Evolutionary conservation across 2,797 vertebrate species (phyloP).

Genomic region (Sphenodon punctatus): DNA sequence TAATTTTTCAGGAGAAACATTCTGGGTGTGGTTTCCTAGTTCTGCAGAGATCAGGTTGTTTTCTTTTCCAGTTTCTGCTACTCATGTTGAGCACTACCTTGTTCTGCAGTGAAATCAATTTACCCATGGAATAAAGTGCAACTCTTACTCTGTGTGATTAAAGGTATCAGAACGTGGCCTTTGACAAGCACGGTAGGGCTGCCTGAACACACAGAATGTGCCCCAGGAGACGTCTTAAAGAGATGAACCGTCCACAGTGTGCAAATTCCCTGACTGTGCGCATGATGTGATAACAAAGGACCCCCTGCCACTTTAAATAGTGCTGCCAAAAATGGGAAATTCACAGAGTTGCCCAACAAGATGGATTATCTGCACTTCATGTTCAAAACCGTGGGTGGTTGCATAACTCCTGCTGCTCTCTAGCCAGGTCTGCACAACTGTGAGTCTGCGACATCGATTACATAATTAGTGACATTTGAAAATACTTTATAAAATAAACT

Average conservation of each 20-base stretch:
- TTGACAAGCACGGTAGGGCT: not conserved
- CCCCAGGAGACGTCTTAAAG: not conserved
- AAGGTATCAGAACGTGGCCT: not conserved
- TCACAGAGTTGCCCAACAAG: not conserved
- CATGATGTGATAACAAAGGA: not conserved
- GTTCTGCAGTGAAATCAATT: not conserved
- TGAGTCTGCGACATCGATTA: conserved; percentile 6
- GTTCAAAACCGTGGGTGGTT: conserved; percentile 1
- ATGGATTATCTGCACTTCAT: not conserved
- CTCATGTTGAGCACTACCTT: not conserved
- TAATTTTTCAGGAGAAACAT: not conserved
- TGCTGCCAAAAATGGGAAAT: not conserved
- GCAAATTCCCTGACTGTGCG: not conserved
- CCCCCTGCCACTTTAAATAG: not conserved
- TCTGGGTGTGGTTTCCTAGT: not conserved
- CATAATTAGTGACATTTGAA: not conserved
- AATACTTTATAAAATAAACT: not conserved
- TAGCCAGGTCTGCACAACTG: not conserved
- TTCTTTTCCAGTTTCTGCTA: not conserved
- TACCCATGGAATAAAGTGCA: not conserved
- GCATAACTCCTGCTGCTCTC: not conserved
- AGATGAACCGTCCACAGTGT: not conserved
- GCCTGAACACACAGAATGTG: not conserved
- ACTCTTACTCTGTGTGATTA: not conserved
- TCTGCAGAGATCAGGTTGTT: not conserved